Evolutionary conservation across 2,888 invertebrate genomes (phyloP), one percentile per base, ranked within the genome.

Genomic region (Chloromyia formosa): DNA sequence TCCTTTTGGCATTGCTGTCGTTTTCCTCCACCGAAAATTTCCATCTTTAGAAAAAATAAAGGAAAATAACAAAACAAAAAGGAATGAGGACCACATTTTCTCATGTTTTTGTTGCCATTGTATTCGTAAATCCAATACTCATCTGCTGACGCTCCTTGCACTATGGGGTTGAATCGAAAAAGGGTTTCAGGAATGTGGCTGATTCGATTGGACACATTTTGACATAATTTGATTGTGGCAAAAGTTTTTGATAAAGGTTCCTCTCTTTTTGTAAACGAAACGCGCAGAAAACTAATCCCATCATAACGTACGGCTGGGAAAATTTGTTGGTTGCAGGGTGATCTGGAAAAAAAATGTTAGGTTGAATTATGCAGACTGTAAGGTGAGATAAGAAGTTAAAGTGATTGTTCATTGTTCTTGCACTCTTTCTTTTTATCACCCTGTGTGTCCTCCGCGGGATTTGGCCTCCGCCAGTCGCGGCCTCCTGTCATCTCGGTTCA

Each of bases 121-220:
- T 20, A 20, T 56, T 56, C 27, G 22, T 60, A 60, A 60, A 60
- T 23, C 23, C 22, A 23, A 60, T 1, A 14, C 3, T 49, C 14
- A 49, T n/a, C 27, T 35, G 49, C 16, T 49, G 14, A n/a, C 16
- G 49, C 5, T 49, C 7, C 7, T 23, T n/a, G 23, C 23, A 14
- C 12, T 23, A 22, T 35, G 7, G 22, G 7, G 62, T 40, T 35
- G 62, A 62, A 42, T 35, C 27, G 42, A 58, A 71, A 60, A 71
- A 71, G 71, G 71, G 71, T 71, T 71, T 58, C 23, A 42, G 40
- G 42, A 71, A 40, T 71, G 54, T 58, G 58, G 71, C 56, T 71
- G 71, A 71, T 71, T 71, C 71, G 71, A 71, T 71, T 71, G 71
- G 71, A 71, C 56, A 71, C 71, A 71, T 71, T 71, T 71, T 71